These are phyloP conservation scores for Brachirus orientalis DNA, from an alignment of 2,113 vertebrate species.

Conservation along the genomic window DNA sequence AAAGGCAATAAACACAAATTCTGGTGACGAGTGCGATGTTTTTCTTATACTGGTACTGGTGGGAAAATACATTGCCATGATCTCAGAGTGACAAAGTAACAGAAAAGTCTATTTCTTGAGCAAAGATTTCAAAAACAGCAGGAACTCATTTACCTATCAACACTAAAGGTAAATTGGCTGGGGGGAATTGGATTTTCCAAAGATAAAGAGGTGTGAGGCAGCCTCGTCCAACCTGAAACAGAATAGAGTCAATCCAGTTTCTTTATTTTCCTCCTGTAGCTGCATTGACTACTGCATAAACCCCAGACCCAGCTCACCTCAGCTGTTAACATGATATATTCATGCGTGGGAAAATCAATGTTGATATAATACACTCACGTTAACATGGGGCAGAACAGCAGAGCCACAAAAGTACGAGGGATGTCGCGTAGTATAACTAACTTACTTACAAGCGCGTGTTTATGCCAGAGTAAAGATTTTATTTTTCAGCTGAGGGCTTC, in stretches of 20 bases:
- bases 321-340: constrained; percentile 76
- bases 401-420: constrained; percentile 11
- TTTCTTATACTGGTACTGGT: constrained; percentile 20
- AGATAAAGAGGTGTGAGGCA: neutral
- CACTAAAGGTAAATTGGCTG: too few relatives aligned
- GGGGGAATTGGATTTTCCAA: too few relatives aligned
- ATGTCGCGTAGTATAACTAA: neutral
- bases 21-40: constrained; percentile 4
- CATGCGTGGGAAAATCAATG: constrained; percentile 76
- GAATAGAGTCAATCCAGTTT: constrained; percentile 27
- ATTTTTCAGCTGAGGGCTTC: neutral
- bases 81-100: neutral
- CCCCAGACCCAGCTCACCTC: constrained; percentile 54
- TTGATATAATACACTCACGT: constrained; percentile 67
- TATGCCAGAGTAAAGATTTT: neutral
- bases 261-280: constrained; percentile 55
- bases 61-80: constrained; percentile 11
- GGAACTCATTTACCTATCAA: neutral
- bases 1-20: constrained; percentile 62
- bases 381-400: constrained; percentile 50
- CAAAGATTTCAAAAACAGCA: neutral
- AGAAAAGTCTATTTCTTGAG: neutral
- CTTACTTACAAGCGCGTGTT: neutral
- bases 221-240: neutral
- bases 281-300: constrained; percentile 66